Evolutionary conservation across 92 coral and sea anemone genomes (phyloP), one percentile per base, ranked within the genome.

Genomic region (Zoanthus sansibaricus): DNA sequence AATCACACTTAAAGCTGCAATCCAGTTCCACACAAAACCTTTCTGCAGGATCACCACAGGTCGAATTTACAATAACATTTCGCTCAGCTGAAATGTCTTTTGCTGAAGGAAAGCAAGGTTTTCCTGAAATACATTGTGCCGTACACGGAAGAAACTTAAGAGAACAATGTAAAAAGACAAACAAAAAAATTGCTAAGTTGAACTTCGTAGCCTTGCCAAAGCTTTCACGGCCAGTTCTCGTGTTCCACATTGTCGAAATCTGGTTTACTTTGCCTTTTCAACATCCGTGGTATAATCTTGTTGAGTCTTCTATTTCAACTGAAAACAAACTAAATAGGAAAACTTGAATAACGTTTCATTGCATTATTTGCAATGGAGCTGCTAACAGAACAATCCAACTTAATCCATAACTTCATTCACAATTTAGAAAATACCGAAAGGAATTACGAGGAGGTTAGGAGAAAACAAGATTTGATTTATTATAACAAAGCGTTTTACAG

Each of bases 11-110:
- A 15, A 77, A 61, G 30, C n/a, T 18, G 72, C 99, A 97, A 2
- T 42, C 76, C 68, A 71, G 77, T 6, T 76, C 87, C 6, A 83
- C 18, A 56, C 98, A 88, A 73, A 91, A 97, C 8, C 21, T 66
- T 56, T 90, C 94, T 4, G 85, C 55, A 21, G 83, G 80, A 48
- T 82, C 71, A 0, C 99, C 99, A 71, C 99, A 97, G 47, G 99
- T 97, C 47, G 99, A 97, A 83, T 92, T 97, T 78, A 94, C 94
- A 21, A 92, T 93, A n/a, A 93, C 92, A 25, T 75, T 88, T 82
- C 71, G 90, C 59, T 72, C 51, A 13, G 78, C 59, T 9, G 93
- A 74, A 75, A 94, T 89, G 61, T 94, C 95, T 16, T 46, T 7
- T 31, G 92, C 78, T 9, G 92, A 37, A 55, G 95, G 95, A 68